Evolutionary conservation across 2,797 vertebrate genomes (phyloP).

Genomic region (Cryptoblepharus egeriae): DNA sequence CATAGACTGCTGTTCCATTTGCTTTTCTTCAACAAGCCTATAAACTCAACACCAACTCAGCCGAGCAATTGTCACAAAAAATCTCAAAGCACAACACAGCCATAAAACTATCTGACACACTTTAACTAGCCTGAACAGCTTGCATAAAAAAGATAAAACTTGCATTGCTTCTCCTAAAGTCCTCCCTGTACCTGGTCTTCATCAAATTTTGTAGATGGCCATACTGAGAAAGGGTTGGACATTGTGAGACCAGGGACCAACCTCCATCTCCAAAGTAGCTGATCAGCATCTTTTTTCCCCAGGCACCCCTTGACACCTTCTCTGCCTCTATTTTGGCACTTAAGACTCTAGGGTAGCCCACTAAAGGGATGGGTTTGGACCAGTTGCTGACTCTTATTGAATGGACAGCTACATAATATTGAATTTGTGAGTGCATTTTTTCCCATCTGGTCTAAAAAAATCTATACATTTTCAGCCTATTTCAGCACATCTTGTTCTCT

Average conservation of each 20-base stretch:
- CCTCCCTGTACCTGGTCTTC: too few species aligned
- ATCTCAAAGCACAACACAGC: neutral
- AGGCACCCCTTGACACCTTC: neutral
- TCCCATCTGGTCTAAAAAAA: neutral
- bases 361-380: neutral
- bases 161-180: too few species aligned
- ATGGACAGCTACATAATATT: too few species aligned
- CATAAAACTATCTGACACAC: neutral
- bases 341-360: neutral
- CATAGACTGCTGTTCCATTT: neutral
- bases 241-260: neutral
- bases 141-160: too few species aligned
- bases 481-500: neutral
- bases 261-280: neutral
- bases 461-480: neutral
- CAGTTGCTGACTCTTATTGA: neutral
- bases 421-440: neutral
- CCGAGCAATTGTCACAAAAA: neutral
- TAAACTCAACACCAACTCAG: too few species aligned
- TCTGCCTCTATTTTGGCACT: neutral
- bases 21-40: too few species aligned
- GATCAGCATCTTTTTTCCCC: neutral
- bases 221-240: too few species aligned
- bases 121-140: neutral
- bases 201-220: too few species aligned